Evolutionary conservation across 1,140 invertebrate species (phyloP), one percentile per base, ranked within the genome.

Genomic region (Galendromus occidentalis): DNA sequence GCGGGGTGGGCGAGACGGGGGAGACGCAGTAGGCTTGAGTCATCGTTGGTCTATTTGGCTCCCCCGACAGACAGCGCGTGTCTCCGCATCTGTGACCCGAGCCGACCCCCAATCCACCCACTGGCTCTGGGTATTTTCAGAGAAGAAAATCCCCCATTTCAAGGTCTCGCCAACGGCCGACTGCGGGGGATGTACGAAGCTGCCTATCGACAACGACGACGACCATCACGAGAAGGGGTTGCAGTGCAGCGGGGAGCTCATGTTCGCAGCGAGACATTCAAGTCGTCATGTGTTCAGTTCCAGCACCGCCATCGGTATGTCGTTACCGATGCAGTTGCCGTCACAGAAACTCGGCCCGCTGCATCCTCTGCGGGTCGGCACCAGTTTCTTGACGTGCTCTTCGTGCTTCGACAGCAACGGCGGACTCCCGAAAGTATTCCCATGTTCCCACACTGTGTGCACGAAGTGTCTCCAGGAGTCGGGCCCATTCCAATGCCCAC

Each of bases 361-460:
- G 25, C 51, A 59, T 59, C 33, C 51, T 4, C 9, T 59, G 9
- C 51, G 51, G 22, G 51, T 59, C 14, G 51, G 51, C 25, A 59
- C 51, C 2, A 59, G 51, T 33, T 59, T 59, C 33, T 59, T 59
- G 51, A 59, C 51, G 22, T 59, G 51, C 51, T 59, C 51, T 17
- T 59, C 51, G 51, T 59, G 51, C 51, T 59, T 59, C 22, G 51
- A 59, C 22, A 59, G 51, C 51, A 59, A 59, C 51, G 51, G 51
- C 2, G 51, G 51, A 14, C 51, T 59, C 1, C 51, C 51, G 17
- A 59, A 59, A 22, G 51, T 59, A 22, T 33, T 59, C 14, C 51
- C 51, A 4, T 59, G 51, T 9, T 59, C 51, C 25, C 51, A 59
- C 22, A 59, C 51, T 12, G 51, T 59, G 14, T 59, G 51, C 51